Conservation (phyloP, 2,888 invertebrate genomes). For the Lamellibrachia satsuma region DNA sequence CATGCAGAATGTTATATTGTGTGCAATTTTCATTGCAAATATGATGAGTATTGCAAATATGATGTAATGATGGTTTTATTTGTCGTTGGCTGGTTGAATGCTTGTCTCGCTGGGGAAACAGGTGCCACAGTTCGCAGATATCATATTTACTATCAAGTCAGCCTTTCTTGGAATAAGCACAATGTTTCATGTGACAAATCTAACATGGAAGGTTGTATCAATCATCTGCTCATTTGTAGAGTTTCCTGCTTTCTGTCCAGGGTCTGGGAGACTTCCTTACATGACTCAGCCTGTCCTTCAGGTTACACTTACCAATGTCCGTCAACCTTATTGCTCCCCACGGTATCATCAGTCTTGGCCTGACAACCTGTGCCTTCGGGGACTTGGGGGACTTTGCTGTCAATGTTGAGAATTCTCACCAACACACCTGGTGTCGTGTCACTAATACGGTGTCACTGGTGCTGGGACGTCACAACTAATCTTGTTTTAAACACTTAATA, state of each 20-base stretch:
- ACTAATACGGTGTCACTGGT: background rate
- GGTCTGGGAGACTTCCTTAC: background rate
- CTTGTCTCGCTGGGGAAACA: too few species aligned
- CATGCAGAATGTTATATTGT: background rate
- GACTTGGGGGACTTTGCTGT: background rate
- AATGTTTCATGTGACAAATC: too few species aligned
- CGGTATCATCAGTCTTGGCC: background rate
- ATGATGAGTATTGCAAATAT: background rate
- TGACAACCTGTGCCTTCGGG: background rate
- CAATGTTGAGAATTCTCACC: background rate
- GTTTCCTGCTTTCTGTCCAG: too few species aligned
- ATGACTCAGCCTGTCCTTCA: background rate
- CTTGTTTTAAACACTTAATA: background rate
- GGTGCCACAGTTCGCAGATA: too few species aligned
- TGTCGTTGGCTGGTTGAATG: too few species aligned
- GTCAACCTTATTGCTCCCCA: background rate
- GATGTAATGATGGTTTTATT: too few species aligned
- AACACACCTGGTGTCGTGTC: background rate
- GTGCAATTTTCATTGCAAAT: background rate
- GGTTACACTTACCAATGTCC: background rate
- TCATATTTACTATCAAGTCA: too few species aligned
- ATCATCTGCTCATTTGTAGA: too few species aligned
- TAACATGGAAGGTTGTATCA: too few species aligned
- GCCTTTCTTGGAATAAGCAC: too few species aligned
- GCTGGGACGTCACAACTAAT: background rate